Base-by-base conservation (phyloP, 2,113 vertebrate genomes). In the Triplophysa rosa region DNA sequence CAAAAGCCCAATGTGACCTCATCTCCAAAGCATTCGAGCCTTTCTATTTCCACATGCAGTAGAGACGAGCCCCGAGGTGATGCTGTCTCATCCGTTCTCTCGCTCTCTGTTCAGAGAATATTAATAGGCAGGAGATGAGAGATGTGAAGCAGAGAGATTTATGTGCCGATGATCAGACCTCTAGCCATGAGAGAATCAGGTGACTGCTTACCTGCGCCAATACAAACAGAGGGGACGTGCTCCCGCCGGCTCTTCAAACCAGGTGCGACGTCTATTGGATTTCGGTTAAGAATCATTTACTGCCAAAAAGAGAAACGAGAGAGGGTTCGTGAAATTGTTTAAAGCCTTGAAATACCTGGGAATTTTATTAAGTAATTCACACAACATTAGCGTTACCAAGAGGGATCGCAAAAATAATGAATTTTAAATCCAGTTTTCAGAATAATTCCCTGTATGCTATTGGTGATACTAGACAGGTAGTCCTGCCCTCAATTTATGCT, bases 71-170 rank as follows among this genome's bases (percentile, higher is more conserved):
- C 74, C 74, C 29, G 62, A 54, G 61, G 74, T 66, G 72, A 64
- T 37, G 47, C 21, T 54, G 21, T 63, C 56, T 69, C 65, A 68
- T 61, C 63, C 26, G 23, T 65, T 45, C 12, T 17, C 26, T 49
- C 73, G 17, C 45, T 77, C 45, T 77, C 26, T 77, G 13, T 77
- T 77, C 45, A 12, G 76, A 67, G 75, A 80, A 78, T 40, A 54
- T 52, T 67, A 67, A 84, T 78, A 71, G 74, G 66, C 61, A 33
- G 78, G 9, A 67, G 82, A 80, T 78, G 73, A 83, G 52, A 42
- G 77, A 83, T 69, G 59, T 66, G 56, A 68, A 29, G 37, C 70
- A 70, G 82, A 56, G 67, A 80, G 74, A 65, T 81, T 72, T 37
- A 26, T 33, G 67, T 63, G 73, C 24, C 3, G 17, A 17, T 74